A percentile compares a stretch with the other conserved stretches of the same genome.
Conservation (phyloP, 2,797 vertebrate genomes). For the Chelmon rostratus region DNA sequence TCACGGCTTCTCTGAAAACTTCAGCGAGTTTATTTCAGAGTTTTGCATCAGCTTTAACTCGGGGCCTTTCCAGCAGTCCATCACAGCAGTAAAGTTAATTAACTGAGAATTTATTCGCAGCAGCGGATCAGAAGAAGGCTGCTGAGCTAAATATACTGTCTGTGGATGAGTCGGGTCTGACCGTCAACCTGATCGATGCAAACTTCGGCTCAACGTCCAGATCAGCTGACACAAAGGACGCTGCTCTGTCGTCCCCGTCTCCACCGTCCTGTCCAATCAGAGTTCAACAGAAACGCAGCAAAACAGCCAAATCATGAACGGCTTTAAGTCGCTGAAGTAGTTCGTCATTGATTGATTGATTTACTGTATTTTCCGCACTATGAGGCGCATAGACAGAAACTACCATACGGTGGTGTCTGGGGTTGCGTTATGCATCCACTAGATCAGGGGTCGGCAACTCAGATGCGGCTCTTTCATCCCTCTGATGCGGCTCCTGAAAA, state of each 20-base stretch:
- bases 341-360: slow-evolving; percentile 12
- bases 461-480: too few species aligned
- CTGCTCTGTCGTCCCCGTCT: background rate
- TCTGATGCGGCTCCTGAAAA: too few species aligned
- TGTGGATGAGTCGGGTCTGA: background rate
- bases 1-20: slow-evolving; percentile 6
- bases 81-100: slow-evolving; percentile 5
- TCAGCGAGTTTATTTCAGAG: slow-evolving; percentile 16
- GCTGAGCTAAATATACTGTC: background rate
- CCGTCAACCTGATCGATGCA: background rate
- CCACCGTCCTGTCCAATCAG: background rate
- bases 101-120: slow-evolving; percentile 15
- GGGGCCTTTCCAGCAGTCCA: background rate
- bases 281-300: background rate
- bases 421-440: too few species aligned
- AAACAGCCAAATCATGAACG: background rate
- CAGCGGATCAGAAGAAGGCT: slow-evolving; percentile 11
- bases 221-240: background rate
- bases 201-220: background rate
- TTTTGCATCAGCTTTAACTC: slow-evolving; percentile 47
- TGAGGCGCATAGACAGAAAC: too few species aligned
- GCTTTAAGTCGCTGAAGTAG: background rate
- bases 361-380: too few species aligned
- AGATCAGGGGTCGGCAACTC: too few species aligned
- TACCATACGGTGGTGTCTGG: slow-evolving; percentile 34